Base-by-base conservation (phyloP, 92 coral and sea anemone species). In the Blastomussa wellsi region DNA sequence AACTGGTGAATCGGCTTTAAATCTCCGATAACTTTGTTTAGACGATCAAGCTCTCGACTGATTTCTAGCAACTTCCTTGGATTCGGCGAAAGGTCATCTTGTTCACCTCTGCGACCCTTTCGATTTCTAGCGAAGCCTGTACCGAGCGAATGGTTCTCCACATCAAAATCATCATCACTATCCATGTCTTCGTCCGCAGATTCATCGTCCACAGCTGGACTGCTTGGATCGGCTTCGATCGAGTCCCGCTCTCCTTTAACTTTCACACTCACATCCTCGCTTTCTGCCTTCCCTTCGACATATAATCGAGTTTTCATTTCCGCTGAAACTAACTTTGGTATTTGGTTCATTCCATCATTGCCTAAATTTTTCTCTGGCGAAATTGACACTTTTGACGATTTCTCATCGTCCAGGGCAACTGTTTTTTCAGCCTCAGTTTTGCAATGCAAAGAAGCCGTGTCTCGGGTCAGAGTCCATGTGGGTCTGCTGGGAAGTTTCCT, bases 61-160 rank as follows among this genome's bases (percentile, higher is more conserved):
- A 97, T 97, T 81, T 90, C 95, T 26, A 97, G 88, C 53, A 97
- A 80, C 87, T 91, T 95, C 64, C 94, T 79, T 44, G 99, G 99
- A 82, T 97, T 97, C 41, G 99, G 99, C 35, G 88, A 86, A 89
- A 97, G 93, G 91, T 97, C 99, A 57, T 97, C 99, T 35, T 91
- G 81, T 37, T 97, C 99, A 17, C 99, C 95, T 65, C 95, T 89
- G 81, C 99, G 73, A 19, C 99, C 99, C 51, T 97, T 97, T 37
- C 99, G 93, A 72, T 90, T 92, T 57, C 92, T 90, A 28, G 84
- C 86, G 11, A 83, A 77, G n/a, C 86, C 91, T 68, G 92, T 90
- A 28, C 88, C 96, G 51, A 89, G 91, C 14, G 75, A 81, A 8
- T 80, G 92, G 74, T 73, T 88, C 7, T 95, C 99, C 65, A 87